Conservation (phyloP, 2,797 vertebrate species). For the Remorina albescens region DNA sequence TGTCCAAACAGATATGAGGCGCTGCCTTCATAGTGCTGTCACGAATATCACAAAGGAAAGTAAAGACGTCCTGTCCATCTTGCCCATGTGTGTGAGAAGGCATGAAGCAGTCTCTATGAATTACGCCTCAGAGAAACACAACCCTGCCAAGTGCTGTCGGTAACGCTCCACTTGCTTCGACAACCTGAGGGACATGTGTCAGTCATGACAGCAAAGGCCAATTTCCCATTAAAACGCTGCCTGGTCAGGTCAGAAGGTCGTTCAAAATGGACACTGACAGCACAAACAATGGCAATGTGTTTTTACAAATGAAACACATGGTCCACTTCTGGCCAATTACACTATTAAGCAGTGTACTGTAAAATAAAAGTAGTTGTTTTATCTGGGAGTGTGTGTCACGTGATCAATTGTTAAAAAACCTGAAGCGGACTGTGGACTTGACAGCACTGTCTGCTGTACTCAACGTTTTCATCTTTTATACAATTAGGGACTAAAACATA, state of each 20-base stretch:
- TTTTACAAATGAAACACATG: not conserved
- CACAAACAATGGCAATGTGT: not conserved
- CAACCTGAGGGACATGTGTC: slow-evolving; percentile 65
- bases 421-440: slow-evolving; percentile 50
- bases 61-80: slow-evolving; percentile 9
- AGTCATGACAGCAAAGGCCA: slow-evolving; percentile 53
- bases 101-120: slow-evolving; percentile 36
- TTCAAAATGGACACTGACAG: slow-evolving; percentile 48
- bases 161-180: slow-evolving; percentile 66
- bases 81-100: slow-evolving; percentile 30
- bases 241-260: slow-evolving; percentile 33
- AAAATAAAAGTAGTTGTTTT: slow-evolving; percentile 22
- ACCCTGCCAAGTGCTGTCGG: slow-evolving; percentile 56
- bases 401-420: slow-evolving; percentile 36
- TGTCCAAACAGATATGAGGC: not conserved
- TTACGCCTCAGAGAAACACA: slow-evolving; percentile 43
- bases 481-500: slow-evolving; percentile 19
- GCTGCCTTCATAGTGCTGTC: not conserved
- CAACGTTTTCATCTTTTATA: slow-evolving; percentile 23
- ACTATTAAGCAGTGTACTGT: slow-evolving; percentile 8
- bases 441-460: not conserved
- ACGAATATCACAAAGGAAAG: slow-evolving; percentile 16
- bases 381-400: slow-evolving; percentile 7
- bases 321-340: not conserved
- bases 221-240: slow-evolving; percentile 43